These are phyloP conservation scores for Chaitophorus viminalis DNA, from an alignment of 2,888 invertebrate genomes.

Conservation along the genomic window DNA sequence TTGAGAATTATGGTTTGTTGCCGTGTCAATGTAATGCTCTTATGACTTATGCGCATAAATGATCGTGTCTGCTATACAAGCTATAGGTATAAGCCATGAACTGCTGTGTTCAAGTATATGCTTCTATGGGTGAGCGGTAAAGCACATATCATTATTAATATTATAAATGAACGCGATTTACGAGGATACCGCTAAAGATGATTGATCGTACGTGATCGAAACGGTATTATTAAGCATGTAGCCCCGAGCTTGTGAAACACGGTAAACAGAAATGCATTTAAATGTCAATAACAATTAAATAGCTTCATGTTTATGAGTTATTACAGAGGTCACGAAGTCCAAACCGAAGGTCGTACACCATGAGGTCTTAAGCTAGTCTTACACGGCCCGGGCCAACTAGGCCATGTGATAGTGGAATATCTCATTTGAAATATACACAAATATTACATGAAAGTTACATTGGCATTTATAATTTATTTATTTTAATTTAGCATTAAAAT, in stretches of 20 bases:
- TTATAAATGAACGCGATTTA: neutral
- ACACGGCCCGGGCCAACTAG: neutral
- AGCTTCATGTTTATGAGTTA: neutral
- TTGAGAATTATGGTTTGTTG: neutral
- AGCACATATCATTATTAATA: too few relatives aligned
- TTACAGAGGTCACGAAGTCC: neutral
- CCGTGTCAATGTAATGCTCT: neutral
- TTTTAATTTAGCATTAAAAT: too few relatives aligned
- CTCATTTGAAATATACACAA: too few relatives aligned
- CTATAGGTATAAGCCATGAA: too few relatives aligned
- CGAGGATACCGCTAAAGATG: slow-evolving; percentile 18
- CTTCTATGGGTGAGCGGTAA: too few relatives aligned
- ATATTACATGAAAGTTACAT: too few relatives aligned
- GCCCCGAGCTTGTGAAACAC: neutral
- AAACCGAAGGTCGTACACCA: neutral
- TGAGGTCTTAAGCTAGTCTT: neutral
- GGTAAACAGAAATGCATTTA: neutral
- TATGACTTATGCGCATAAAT: neutral
- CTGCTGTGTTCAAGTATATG: too few relatives aligned
- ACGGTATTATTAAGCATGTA: neutral
- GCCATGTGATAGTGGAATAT: too few relatives aligned
- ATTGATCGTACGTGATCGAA: neutral
- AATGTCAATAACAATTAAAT: neutral
- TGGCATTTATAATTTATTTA: too few relatives aligned
- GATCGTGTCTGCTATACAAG: neutral